Evolutionary conservation across 2,113 vertebrate species (phyloP).

Genomic region (Polypterus bichir): DNA sequence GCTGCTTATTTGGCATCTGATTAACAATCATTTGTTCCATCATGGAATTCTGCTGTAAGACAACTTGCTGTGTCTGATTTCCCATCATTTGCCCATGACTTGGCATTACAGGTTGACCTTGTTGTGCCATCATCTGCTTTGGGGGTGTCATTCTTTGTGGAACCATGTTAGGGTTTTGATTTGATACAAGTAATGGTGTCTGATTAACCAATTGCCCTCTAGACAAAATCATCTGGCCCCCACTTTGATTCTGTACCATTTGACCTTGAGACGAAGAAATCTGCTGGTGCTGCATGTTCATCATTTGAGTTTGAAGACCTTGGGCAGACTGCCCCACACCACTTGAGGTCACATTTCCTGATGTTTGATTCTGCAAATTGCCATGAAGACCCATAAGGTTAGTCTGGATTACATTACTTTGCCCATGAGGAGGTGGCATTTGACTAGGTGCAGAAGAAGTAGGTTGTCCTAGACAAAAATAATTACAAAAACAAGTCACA

Average conservation of each 20-base stretch:
- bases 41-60: slow-evolving; percentile 83
- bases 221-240: slow-evolving; percentile 83
- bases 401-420: slow-evolving; percentile 69
- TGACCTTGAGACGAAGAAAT: slow-evolving; percentile 84
- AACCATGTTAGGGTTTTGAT: slow-evolving; percentile 67
- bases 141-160: slow-evolving; percentile 91
- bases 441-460: slow-evolving; percentile 68
- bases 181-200: slow-evolving; percentile 60
- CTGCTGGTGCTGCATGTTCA: slow-evolving; percentile 91
- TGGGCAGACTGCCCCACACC: slow-evolving; percentile 74
- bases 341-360: slow-evolving; percentile 63
- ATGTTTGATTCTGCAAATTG: slow-evolving; percentile 63
- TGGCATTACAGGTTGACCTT: slow-evolving; percentile 85
- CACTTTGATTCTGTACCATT: slow-evolving; percentile 66
- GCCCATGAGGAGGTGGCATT: slow-evolving; percentile 68
- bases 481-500: slow-evolving; percentile 8
- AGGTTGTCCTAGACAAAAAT: slow-evolving; percentile 59
- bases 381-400: slow-evolving; percentile 80
- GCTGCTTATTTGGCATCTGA: slow-evolving; percentile 87
- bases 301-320: slow-evolving; percentile 79
- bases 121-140: slow-evolving; percentile 87
- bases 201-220: slow-evolving; percentile 65
- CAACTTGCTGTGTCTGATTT: slow-evolving; percentile 79
- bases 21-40: slow-evolving; percentile 94
- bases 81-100: slow-evolving; percentile 86